phyloP scores from a whole-genome alignment of 2,113 vertebrate genomes.

The Lycaon pictus region DNA sequence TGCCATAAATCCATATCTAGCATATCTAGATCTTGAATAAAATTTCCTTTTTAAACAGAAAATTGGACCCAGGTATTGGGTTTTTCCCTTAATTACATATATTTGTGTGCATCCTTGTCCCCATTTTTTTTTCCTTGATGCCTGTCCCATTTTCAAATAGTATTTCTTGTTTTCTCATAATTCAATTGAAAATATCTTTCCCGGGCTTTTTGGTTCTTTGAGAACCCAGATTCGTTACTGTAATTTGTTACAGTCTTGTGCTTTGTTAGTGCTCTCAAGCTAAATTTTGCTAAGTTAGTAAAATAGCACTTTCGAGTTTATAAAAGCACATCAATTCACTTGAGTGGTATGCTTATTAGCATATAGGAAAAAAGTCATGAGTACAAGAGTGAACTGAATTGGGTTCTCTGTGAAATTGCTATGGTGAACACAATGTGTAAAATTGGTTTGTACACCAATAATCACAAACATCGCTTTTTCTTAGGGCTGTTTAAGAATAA shows the following conservation, averaged over 20 bases:
- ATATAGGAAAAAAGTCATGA: slow-evolving; percentile 33
- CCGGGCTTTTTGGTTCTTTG: slow-evolving; percentile 42
- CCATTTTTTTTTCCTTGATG: slow-evolving; percentile 27
- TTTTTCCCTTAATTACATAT: slow-evolving; percentile 19
- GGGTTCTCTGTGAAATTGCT: slow-evolving; percentile 81
- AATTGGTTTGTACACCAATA: slow-evolving; percentile 60
- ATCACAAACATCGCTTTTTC: slow-evolving; percentile 65
- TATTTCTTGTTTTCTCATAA: slow-evolving; percentile 28
- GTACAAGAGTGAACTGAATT: slow-evolving; percentile 63
- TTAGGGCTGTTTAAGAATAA: slow-evolving; percentile 65
- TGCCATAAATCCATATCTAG: slow-evolving; percentile 17
- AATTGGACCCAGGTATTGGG: neutral
- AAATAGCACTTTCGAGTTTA: slow-evolving; percentile 53
- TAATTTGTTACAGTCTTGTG: slow-evolving; percentile 54
- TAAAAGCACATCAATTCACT: slow-evolving; percentile 46
- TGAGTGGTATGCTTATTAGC: slow-evolving; percentile 47
- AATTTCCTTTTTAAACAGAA: slow-evolving; percentile 32
- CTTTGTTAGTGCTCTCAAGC: slow-evolving; percentile 42
- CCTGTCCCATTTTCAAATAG: slow-evolving; percentile 25
- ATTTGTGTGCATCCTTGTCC: neutral
- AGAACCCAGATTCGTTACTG: slow-evolving; percentile 64
- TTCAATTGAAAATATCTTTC: slow-evolving; percentile 23
- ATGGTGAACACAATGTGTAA: slow-evolving; percentile 67
- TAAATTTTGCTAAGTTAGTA: slow-evolving; percentile 66
- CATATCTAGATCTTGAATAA: slow-evolving; percentile 12